phyloP scores from a whole-genome alignment of 1,140 invertebrate genomes.

The Drosophila obscura region DNA sequence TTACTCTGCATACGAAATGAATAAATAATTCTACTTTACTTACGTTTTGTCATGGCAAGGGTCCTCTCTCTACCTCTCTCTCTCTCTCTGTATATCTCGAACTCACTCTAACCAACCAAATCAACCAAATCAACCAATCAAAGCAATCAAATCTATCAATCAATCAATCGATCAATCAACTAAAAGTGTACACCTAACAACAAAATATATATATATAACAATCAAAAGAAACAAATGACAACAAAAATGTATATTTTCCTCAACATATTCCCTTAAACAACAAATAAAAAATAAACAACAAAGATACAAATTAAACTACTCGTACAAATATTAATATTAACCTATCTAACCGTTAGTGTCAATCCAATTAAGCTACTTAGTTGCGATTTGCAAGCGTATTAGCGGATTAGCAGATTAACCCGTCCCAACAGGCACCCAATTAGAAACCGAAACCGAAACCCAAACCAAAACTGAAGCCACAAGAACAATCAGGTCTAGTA shows the following conservation, averaged over 20 bases:
- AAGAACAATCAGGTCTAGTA: slow-evolving; percentile 18
- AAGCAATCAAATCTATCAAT: slow-evolving; percentile 46
- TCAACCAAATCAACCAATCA: slow-evolving; percentile 38
- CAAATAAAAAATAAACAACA: slow-evolving; percentile 64
- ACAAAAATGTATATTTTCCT: slow-evolving; percentile 61
- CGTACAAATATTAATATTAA: slow-evolving; percentile 56
- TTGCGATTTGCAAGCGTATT: slow-evolving; percentile 81
- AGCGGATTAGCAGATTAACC: slow-evolving; percentile 84
- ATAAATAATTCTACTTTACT: slow-evolving; percentile 68
- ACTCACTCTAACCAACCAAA: slow-evolving; percentile 40
- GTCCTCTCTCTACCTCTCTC: slow-evolving; percentile 74
- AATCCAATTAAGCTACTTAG: slow-evolving; percentile 81
- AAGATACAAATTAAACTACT: slow-evolving; percentile 56
- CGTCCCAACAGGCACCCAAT: slow-evolving; percentile 77
- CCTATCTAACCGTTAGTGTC: slow-evolving; percentile 62
- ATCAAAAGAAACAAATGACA: slow-evolving; percentile 27
- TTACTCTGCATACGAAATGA: slow-evolving; percentile 75
- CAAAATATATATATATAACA: slow-evolving; percentile 71
- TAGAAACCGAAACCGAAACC: slow-evolving; percentile 34
- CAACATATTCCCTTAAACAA: slow-evolving; percentile 22
- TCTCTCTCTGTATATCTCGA: slow-evolving; percentile 55
- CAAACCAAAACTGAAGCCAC: slow-evolving; percentile 45
- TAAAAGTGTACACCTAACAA: slow-evolving; percentile 55
- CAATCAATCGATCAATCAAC: slow-evolving; percentile 54
- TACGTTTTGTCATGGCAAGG: slow-evolving; percentile 79